Percentiles rank a stretch among this genome's conserved stretches.
These are phyloP conservation scores for Lerema accius DNA, from an alignment of 1,140 invertebrate species.

Conservation along the genomic window DNA sequence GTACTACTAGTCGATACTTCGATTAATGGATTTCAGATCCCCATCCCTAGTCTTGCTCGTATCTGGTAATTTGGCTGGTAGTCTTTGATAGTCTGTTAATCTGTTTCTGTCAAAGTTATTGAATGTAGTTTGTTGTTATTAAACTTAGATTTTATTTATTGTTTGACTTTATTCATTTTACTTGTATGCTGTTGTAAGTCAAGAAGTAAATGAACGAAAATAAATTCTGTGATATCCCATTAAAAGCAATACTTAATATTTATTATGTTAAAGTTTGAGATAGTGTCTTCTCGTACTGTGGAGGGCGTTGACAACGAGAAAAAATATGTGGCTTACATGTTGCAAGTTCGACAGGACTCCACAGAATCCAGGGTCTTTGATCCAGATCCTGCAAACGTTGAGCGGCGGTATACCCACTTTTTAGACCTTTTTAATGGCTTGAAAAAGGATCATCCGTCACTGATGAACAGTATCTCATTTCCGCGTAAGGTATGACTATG, in stretches of 20 bases:
- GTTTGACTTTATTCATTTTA: not conserved
- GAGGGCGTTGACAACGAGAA: conserved; percentile 82
- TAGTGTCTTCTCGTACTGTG: conserved; percentile 70
- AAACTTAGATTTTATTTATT: not conserved
- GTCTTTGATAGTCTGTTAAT: no score
- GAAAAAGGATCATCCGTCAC: conserved; percentile 84
- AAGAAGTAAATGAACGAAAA: not conserved
- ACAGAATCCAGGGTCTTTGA: conserved; percentile 75
- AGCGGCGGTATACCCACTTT: conserved; percentile 91
- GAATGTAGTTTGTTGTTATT: no score
- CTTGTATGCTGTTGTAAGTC: not conserved
- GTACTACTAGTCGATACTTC: no score
- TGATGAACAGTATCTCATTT: conserved; percentile 85
- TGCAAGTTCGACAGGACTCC: conserved; percentile 83
- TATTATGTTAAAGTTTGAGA: conserved; percentile 73
- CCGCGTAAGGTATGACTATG: conserved; percentile 88
- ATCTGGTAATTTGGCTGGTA: no score
- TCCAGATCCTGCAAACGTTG: conserved; percentile 85
- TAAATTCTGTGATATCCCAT: not conserved
- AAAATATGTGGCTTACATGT: conserved; percentile 85
- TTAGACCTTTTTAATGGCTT: conserved; percentile 86
- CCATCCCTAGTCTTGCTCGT: no score
- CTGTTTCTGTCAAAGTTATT: no score
- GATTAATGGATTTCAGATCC: no score
- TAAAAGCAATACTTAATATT: not conserved